These are phyloP conservation scores for Australoheros scitulus DNA, from an alignment of 2,113 vertebrate species.

Conservation along the genomic window DNA sequence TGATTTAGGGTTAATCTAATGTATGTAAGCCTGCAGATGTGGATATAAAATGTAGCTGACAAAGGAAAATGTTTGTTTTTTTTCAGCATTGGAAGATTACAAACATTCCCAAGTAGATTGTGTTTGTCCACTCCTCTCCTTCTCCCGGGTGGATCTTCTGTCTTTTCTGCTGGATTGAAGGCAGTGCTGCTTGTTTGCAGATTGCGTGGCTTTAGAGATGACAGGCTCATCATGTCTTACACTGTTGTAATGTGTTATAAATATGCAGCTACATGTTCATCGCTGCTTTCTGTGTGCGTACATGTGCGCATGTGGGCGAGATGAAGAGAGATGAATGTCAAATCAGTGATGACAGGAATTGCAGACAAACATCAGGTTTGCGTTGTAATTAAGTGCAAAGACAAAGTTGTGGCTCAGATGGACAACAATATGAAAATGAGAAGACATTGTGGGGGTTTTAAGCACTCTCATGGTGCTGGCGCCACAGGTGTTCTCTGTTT, in stretches of 20 bases:
- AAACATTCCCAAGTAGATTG: slow-evolving; percentile 37
- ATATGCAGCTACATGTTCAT: slow-evolving; percentile 72
- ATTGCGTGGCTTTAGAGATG: slow-evolving; percentile 45
- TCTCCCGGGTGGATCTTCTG: neutral
- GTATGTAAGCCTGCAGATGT: neutral
- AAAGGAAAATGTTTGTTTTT: neutral
- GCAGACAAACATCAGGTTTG: slow-evolving; percentile 29
- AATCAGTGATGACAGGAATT: slow-evolving; percentile 25
- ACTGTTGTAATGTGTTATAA: slow-evolving; percentile 65
- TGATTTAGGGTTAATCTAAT: slow-evolving; percentile 18
- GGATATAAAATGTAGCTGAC: slow-evolving; percentile 19
- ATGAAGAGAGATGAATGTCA: slow-evolving; percentile 27
- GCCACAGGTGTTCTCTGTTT: slow-evolving; percentile 21
- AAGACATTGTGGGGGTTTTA: neutral
- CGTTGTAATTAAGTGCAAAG: slow-evolving; percentile 43
- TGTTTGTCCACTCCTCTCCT: slow-evolving; percentile 36
- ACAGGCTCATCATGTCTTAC: slow-evolving; percentile 47
- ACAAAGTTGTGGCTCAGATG: slow-evolving; percentile 5
- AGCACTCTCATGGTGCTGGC: neutral
- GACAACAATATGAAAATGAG: neutral
- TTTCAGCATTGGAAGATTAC: neutral
- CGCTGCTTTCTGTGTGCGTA: slow-evolving; percentile 2
- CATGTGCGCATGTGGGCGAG: neutral
- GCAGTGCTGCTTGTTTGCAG: slow-evolving; percentile 16
- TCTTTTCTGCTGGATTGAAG: slow-evolving; percentile 11